A percentile compares a stretch with the other conserved stretches of the same genome.
phyloP scores from a whole-genome alignment of 2,888 invertebrate species.

The Lochmaea capreae region DNA sequence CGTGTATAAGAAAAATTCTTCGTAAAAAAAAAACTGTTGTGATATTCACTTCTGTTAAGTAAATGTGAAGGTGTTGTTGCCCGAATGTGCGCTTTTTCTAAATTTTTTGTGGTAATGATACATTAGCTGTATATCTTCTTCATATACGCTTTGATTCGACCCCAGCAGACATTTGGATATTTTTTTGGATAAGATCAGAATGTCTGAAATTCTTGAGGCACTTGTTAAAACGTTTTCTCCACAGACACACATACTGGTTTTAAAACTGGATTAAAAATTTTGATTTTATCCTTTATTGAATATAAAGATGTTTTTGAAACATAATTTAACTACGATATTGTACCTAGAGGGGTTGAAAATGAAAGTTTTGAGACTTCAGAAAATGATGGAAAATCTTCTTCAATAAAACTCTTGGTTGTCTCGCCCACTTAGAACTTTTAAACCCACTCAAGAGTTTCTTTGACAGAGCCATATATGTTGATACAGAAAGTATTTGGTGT shows the following conservation, averaged over 20 bases:
- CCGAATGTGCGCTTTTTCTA: constrained; percentile 27
- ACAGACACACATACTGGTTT: neutral
- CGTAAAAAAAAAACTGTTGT: constrained; percentile 62
- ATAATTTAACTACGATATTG: neutral
- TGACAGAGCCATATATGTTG: no score
- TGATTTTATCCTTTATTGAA: constrained; percentile 22
- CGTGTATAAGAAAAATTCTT: constrained; percentile 30
- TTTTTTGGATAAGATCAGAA: constrained; percentile 27
- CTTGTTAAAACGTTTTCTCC: constrained; percentile 27
- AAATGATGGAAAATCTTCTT: no score
- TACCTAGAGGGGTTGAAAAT: neutral
- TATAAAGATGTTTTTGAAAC: neutral
- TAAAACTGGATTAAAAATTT: neutral
- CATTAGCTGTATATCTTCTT: neutral
- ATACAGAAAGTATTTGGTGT: no score
- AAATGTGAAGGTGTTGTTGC: constrained; percentile 19
- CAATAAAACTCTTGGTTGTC: no score
- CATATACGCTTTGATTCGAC: no score
- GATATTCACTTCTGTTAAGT: constrained; percentile 57
- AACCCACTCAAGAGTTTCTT: no score
- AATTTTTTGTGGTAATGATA: constrained; percentile 15
- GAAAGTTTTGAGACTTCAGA: neutral
- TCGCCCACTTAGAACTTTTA: no score
- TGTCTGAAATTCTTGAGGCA: constrained; percentile 13
- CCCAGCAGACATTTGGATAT: constrained; percentile 8